Evolutionary conservation across 2,113 vertebrate genomes (phyloP).

Genomic region (Epinephelus moara): DNA sequence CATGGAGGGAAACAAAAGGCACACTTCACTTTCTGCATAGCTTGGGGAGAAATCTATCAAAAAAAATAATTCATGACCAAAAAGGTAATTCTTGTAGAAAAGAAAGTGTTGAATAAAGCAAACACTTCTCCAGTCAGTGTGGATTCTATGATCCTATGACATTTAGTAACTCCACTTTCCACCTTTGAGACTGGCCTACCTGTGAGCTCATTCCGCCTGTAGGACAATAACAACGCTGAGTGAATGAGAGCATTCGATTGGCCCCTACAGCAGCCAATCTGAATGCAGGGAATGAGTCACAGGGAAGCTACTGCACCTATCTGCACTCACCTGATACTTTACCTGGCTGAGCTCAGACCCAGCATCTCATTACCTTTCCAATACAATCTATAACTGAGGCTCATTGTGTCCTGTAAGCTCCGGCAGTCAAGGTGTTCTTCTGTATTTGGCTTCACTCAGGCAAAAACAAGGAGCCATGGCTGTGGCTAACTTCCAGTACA

Average conservation of each 20-base stretch:
- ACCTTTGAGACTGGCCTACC: constrained; percentile 43
- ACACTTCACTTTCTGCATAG: constrained; percentile 53
- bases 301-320: constrained; percentile 66
- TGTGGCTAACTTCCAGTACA: constrained; percentile 87
- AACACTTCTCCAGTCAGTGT: background rate
- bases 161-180: constrained; percentile 52
- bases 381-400: constrained; percentile 57
- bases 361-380: constrained; percentile 76
- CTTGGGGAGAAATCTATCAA: constrained; percentile 16
- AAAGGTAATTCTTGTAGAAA: background rate
- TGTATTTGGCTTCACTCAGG: constrained; percentile 27
- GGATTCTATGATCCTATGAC: constrained; percentile 8
- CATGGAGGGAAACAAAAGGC: constrained; percentile 64
- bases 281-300: constrained; percentile 56
- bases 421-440: constrained; percentile 57
- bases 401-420: constrained; percentile 61
- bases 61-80: background rate
- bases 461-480: constrained; percentile 79
- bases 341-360: constrained; percentile 68
- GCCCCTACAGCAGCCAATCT: constrained; percentile 77
- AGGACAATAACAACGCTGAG: constrained; percentile 67
- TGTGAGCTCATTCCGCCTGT: constrained; percentile 56
- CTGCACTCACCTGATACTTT: constrained; percentile 76
- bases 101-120: background rate
- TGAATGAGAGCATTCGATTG: constrained; percentile 65